Evolutionary conservation across 2,113 vertebrate species (phyloP).

Genomic region (Phyllostomus hastatus): DNA sequence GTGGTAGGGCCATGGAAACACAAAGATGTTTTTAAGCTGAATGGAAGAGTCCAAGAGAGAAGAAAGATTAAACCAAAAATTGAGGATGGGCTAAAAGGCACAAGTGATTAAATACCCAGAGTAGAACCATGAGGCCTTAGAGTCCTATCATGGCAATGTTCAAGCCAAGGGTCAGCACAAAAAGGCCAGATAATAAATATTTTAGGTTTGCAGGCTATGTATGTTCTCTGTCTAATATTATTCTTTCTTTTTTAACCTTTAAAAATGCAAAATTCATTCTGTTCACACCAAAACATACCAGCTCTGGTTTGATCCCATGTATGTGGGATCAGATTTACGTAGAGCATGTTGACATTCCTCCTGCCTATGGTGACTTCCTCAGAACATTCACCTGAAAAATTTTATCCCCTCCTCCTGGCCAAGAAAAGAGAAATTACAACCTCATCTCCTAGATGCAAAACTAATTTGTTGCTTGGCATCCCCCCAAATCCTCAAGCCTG

Average conservation of each 20-base stretch:
- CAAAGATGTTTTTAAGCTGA: neutral
- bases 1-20: neutral
- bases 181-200: neutral
- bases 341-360: neutral
- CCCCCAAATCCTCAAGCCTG: slow-evolving; percentile 27
- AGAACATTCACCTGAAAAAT: slow-evolving; percentile 21
- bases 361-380: neutral
- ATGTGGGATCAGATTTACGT: neutral
- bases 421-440: slow-evolving; percentile 64
- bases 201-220: neutral
- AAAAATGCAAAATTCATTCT: neutral
- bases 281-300: neutral
- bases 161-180: neutral
- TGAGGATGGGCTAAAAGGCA: neutral
- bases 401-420: slow-evolving; percentile 14
- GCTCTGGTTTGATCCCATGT: neutral
- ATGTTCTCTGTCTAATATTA: neutral
- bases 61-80: slow-evolving; percentile 1
- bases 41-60: neutral
- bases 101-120: neutral
- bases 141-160: neutral
- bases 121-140: neutral
- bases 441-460: slow-evolving; percentile 64
- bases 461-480: slow-evolving; percentile 70
- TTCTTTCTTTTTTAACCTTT: neutral